Evolutionary conservation across 2,797 vertebrate genomes (phyloP).

Genomic region (Eremophila alpestris): DNA sequence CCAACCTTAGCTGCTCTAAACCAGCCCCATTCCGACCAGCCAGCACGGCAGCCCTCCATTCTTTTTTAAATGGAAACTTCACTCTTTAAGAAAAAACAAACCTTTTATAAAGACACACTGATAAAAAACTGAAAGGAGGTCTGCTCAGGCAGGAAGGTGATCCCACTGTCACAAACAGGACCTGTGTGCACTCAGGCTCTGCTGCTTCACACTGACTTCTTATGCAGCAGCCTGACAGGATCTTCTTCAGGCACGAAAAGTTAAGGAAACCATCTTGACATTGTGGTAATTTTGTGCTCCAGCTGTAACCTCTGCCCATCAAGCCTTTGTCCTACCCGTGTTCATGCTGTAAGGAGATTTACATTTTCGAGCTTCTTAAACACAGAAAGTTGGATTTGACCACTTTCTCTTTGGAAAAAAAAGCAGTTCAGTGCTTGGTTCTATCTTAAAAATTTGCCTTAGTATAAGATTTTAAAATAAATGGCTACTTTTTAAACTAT

Average conservation of each 20-base stretch:
- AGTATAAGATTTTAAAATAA: conserved; percentile 10
- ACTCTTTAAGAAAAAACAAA: not conserved
- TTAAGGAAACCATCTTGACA: not conserved
- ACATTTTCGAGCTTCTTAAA: not conserved
- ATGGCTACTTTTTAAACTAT: not conserved
- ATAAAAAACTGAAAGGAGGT: not conserved
- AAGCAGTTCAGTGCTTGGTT: not conserved
- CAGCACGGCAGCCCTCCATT: not conserved
- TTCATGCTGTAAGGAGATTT: not conserved
- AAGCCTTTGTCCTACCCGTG: not conserved
- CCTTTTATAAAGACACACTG: not conserved
- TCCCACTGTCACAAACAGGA: not conserved
- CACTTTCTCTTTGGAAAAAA: not conserved
- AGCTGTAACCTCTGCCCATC: not conserved
- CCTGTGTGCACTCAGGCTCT: accelerated
- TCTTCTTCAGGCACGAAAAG: not conserved
- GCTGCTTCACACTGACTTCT: not conserved
- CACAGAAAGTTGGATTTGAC: not conserved
- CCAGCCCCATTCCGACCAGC: not conserved
- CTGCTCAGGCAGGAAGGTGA: not conserved
- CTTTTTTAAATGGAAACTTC: not conserved
- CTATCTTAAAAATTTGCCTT: not conserved
- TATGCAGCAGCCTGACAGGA: not conserved
- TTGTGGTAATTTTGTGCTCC: not conserved
- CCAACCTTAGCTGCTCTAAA: not conserved